A percentile compares a stretch with the other conserved stretches of the same genome.
These are phyloP conservation scores for Spilogale gracilis DNA, from an alignment of 2,113 vertebrate genomes.

Conservation along the genomic window DNA sequence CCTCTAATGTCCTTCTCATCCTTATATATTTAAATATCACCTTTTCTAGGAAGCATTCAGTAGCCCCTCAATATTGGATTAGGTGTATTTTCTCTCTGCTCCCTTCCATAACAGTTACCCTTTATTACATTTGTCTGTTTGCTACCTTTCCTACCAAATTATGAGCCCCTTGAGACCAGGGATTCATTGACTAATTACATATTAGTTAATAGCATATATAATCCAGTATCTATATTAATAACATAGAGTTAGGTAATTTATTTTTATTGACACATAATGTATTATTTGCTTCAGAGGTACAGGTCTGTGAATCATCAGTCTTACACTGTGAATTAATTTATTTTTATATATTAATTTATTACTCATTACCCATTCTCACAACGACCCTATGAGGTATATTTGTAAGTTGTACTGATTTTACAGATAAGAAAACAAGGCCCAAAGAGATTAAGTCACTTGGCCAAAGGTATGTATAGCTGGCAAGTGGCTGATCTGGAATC, in stretches of 20 bases:
- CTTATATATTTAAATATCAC: slow-evolving; percentile 21
- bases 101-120: slow-evolving; percentile 1
- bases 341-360: slow-evolving; percentile 20
- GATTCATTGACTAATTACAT: slow-evolving; percentile 26
- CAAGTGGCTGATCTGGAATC: slow-evolving; percentile 8
- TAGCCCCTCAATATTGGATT: neutral
- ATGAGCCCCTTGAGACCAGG: neutral
- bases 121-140: slow-evolving; percentile 45
- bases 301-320: too few species aligned
- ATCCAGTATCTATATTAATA: neutral
- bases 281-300: too few species aligned
- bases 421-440: slow-evolving; percentile 42
- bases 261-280: neutral
- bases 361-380: slow-evolving; percentile 2
- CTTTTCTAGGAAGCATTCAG: slow-evolving; percentile 19
- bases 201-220: neutral
- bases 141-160: slow-evolving; percentile 29
- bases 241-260: neutral
- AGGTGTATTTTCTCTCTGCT: slow-evolving; percentile 2
- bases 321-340: neutral
- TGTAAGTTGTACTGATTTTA: slow-evolving; percentile 45
- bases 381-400: neutral
- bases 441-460: slow-evolving; percentile 45
- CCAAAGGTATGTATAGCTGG: slow-evolving; percentile 2
- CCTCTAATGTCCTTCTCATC: neutral